Conservation (phyloP, 2,797 vertebrate species). For the Dryobates pubescens region DNA sequence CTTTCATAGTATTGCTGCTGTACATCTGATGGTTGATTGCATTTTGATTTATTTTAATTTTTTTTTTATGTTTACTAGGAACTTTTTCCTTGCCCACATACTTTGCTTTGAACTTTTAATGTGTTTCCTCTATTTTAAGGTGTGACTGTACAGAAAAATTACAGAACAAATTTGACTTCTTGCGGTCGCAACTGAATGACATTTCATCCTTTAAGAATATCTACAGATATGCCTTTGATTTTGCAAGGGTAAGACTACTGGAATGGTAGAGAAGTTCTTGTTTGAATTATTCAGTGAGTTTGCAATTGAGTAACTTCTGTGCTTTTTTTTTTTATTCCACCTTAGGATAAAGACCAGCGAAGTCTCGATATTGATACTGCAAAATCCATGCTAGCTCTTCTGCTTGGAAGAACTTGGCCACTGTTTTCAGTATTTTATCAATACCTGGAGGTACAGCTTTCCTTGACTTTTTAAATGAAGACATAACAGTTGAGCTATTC, state of each 20-base stretch:
- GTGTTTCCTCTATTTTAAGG: constrained; percentile 75
- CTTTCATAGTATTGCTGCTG: neutral
- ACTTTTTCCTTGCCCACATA: neutral
- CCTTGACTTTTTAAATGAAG: neutral
- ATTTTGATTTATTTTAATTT: neutral
- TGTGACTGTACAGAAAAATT: constrained; percentile 94
- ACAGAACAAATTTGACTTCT: constrained; percentile 92
- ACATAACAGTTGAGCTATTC: neutral
- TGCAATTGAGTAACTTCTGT: neutral
- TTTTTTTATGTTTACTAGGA: neutral
- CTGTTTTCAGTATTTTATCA: constrained; percentile 94
- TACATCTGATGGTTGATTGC: neutral
- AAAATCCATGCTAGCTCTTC: constrained; percentile 92
- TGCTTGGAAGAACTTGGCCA: constrained; percentile 93
- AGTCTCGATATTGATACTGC: constrained; percentile 97
- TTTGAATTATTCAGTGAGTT: neutral
- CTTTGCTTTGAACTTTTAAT: constrained; percentile 41
- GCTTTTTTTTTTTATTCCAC: constrained; percentile 31
- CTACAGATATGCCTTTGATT: constrained; percentile 99
- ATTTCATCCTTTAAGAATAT: constrained; percentile 91
- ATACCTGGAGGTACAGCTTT: constrained; percentile 90
- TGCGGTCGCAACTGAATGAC: constrained; percentile 91
- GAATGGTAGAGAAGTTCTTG: neutral
- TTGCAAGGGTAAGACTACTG: constrained; percentile 88
- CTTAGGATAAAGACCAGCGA: constrained; percentile 94